Evolutionary conservation across 2,888 invertebrate genomes (phyloP).

Genomic region (Antheraea yamamai): DNA sequence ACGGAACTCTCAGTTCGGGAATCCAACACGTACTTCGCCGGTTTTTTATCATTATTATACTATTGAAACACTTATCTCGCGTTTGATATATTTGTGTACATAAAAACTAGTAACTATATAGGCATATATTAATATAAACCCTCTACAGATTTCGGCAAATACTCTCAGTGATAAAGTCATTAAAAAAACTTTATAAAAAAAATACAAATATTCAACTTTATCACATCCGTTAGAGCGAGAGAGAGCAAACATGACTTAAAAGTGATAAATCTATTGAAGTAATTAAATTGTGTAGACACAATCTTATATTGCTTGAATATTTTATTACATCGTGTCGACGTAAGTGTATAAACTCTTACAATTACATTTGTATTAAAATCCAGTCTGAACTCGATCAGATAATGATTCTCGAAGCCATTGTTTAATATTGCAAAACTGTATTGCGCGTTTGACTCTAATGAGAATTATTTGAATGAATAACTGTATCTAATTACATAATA

Average conservation of each 20-base stretch:
- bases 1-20: too few relatives aligned
- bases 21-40: too few relatives aligned
- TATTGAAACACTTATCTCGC: too few relatives aligned
- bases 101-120: too few relatives aligned
- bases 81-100: too few relatives aligned
- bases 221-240: neutral
- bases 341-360: slow-evolving; percentile 4
- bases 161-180: too few relatives aligned
- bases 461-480: slow-evolving; percentile 21
- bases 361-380: slow-evolving; percentile 7
- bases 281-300: neutral
- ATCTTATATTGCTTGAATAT: neutral
- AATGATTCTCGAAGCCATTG: slow-evolving; percentile 28
- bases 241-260: neutral
- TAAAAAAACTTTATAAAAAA: too few relatives aligned
- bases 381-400: slow-evolving; percentile 19
- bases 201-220: too few relatives aligned
- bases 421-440: slow-evolving; percentile 31
- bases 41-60: too few relatives aligned
- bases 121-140: too few relatives aligned
- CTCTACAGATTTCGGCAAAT: too few relatives aligned
- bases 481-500: slow-evolving; percentile 16
- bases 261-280: neutral
- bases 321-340: neutral
- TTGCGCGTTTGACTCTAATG: slow-evolving; percentile 24